Evolutionary conservation across 2,888 invertebrate species (phyloP), one percentile per base, ranked within the genome.

Genomic region (Cepaea hortensis): DNA sequence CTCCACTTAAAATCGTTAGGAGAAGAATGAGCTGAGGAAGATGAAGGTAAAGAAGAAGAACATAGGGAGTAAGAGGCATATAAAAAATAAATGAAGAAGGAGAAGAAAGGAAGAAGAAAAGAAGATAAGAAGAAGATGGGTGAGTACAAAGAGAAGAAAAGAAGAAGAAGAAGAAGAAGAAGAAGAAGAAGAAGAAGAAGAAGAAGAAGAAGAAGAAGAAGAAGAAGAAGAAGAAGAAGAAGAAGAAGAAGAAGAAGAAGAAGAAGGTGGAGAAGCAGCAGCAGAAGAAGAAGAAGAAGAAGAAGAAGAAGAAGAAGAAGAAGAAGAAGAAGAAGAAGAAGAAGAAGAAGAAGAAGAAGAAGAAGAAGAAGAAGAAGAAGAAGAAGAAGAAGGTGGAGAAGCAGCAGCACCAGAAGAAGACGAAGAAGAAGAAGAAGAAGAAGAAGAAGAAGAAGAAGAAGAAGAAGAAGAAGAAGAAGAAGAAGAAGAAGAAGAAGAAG

Each of bases 201-300:
- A 15, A 18, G 18, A 20, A n/a, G 68, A 18, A 68, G 68, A n/a
- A 68, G 68, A 68, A 68, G 68, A 68, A 68, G n/a, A 68, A 35
- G 15, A 81, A 65, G n/a, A 55, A 81, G 81, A 68, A 81, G 81
- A 68, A 81, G 68, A n/a, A 65, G 81, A 68, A 81, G 81, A 68
- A 65, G 81, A 68, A 81, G 68, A 68, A 65, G 65, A 68, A 81
- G n/a, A 15, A 35, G n/a, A 79, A 9, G n/a, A n/a, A n/a, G 35
- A 75, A 48, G 48, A 15, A 75, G 75, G 9, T 7, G 48, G 4
- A 75, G 46, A 35, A 23, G 23, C 4, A 35, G 35, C 4, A 75
- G 35, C 9, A 18, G 75, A 13, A 18, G 15, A 20, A n/a, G 68
- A 15, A 68, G 68, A n/a, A 68, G 68, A 68, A 68, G 68, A 68